phyloP scores from a whole-genome alignment of 1,140 invertebrate genomes.

The Caenorhabditis elegans region DNA sequence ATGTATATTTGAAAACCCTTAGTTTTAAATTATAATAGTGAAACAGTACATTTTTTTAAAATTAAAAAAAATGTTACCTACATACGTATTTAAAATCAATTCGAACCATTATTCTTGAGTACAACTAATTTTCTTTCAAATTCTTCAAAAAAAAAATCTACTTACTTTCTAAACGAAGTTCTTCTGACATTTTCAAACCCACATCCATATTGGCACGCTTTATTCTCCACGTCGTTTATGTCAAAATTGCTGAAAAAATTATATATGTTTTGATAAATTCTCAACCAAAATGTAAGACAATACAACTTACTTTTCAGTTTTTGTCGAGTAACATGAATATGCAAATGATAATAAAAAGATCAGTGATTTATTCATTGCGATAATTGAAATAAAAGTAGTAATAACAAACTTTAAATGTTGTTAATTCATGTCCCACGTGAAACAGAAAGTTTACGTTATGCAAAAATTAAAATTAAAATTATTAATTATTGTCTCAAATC shows the following conservation, averaged over 20 bases:
- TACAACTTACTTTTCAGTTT: not conserved
- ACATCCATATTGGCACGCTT: not conserved
- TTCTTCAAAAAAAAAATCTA: too few relatives aligned
- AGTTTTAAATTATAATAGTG: too few relatives aligned
- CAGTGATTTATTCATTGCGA: slow-evolving; percentile 5
- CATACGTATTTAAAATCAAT: too few relatives aligned
- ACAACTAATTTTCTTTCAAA: too few relatives aligned
- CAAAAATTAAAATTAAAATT: not conserved
- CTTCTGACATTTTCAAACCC: not conserved
- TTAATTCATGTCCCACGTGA: too few relatives aligned
- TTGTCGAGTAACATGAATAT: not conserved
- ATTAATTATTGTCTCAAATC: slow-evolving; percentile 23
- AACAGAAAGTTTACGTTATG: too few relatives aligned
- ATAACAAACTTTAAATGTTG: too few relatives aligned
- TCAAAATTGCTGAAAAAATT: not conserved
- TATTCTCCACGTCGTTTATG: slow-evolving; percentile 1
- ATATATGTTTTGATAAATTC: not conserved
- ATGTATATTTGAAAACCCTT: too few relatives aligned
- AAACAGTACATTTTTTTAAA: too few relatives aligned
- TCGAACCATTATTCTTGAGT: too few relatives aligned
- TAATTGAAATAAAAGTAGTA: too few relatives aligned
- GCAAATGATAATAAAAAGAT: not conserved
- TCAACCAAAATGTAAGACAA: not conserved
- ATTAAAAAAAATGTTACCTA: too few relatives aligned
- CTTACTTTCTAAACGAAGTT: not conserved